Conservation (phyloP, 2,797 vertebrate species). For the Pipistrellus pygmaeus region DNA sequence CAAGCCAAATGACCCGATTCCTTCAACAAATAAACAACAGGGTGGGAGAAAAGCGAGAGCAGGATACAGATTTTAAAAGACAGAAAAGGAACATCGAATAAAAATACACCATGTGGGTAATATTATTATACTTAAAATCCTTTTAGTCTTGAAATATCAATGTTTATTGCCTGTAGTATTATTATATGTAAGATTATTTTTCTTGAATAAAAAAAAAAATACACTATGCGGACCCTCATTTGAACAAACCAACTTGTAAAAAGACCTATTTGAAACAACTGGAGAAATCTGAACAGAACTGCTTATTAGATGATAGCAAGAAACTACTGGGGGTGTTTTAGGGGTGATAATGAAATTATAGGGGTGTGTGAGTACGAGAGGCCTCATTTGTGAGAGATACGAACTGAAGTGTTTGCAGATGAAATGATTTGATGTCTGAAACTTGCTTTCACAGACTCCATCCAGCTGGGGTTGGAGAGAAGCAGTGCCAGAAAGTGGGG, state of each 20-base stretch:
- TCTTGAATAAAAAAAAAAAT: no score
- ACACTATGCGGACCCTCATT: background rate
- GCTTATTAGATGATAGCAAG: background rate
- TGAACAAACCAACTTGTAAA: background rate
- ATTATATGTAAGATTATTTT: no score
- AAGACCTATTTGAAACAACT: background rate
- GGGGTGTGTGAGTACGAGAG: background rate
- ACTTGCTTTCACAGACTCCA: background rate
- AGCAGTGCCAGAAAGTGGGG: background rate
- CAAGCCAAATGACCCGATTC: background rate
- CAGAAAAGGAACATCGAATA: background rate
- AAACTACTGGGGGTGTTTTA: background rate
- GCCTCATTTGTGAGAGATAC: background rate
- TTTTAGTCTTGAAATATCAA: no score
- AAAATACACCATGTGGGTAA: background rate
- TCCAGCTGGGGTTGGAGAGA: background rate
- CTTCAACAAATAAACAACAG: conserved; percentile 40
- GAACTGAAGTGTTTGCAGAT: background rate
- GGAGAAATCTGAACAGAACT: background rate
- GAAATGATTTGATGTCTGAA: background rate
- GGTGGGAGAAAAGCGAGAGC: accelerated
- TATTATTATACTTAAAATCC: no score
- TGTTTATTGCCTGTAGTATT: no score
- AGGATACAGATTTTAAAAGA: background rate
- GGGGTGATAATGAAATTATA: background rate